A percentile compares a stretch with the other conserved stretches of the same genome.
Evolutionary conservation across 2,888 invertebrate genomes (phyloP).

Genomic region (Cistogaster globosa): DNA sequence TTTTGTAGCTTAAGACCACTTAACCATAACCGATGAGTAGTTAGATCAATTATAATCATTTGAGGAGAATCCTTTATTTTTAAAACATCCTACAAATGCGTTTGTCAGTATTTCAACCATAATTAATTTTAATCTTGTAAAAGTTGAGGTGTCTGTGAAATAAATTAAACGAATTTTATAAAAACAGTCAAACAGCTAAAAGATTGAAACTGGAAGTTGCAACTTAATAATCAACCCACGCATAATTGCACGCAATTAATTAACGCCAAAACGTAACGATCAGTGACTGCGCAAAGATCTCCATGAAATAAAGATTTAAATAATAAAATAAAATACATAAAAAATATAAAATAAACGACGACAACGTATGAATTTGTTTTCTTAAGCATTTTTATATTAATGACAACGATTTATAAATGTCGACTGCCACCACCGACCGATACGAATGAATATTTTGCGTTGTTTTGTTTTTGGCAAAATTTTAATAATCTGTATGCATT

Average conservation of each 20-base stretch:
- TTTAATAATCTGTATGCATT: conserved; percentile 37
- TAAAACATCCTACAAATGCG: not conserved
- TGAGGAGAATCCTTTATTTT: not conserved
- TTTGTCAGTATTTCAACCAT: conserved; percentile 13
- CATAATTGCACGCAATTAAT: conserved; percentile 73
- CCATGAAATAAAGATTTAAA: conserved; percentile 37
- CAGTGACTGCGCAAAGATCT: conserved; percentile 43
- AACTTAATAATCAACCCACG: conserved; percentile 71
- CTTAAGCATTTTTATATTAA: conserved; percentile 79
- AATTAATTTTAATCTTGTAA: conserved; percentile 55
- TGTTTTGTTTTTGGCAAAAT: conserved; percentile 36
- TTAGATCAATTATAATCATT: not conserved
- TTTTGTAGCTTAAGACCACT: not conserved
- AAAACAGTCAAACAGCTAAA: not conserved
- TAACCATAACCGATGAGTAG: conserved; percentile 18
- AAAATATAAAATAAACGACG: conserved; percentile 60
- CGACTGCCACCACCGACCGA: conserved; percentile 72
- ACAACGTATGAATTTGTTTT: conserved; percentile 72
- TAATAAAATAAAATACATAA: conserved; percentile 19
- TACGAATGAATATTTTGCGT: conserved; percentile 22
- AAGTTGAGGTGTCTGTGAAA: conserved; percentile 31
- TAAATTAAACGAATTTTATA: not conserved
- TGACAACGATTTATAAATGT: conserved; percentile 81
- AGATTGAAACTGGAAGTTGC: conserved; percentile 59
- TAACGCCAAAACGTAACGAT: conserved; percentile 64